Percentiles rank a stretch among this genome's conserved stretches.
phyloP scores from a whole-genome alignment of 2,113 vertebrate genomes.

The Zosterops lateralis region DNA sequence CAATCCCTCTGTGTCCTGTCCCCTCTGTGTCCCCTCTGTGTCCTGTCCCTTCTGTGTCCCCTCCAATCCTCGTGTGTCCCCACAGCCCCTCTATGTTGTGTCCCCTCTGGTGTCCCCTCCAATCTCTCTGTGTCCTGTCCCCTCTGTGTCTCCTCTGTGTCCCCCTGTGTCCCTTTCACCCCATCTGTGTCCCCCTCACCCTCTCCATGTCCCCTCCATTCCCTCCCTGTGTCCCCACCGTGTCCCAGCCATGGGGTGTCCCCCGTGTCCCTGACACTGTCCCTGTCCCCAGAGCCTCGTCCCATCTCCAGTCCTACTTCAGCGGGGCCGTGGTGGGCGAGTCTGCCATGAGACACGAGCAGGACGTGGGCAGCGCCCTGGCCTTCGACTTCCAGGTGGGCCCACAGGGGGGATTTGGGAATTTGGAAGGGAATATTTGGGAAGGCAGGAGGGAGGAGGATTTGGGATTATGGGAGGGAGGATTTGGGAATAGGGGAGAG shows the following conservation, averaged over 20 bases:
- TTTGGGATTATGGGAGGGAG: background rate
- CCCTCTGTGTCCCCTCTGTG: too few relatives aligned
- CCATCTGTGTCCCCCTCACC: background rate
- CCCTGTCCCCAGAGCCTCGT: constrained; percentile 15
- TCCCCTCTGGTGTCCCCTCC: too few relatives aligned
- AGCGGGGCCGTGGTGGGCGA: constrained; percentile 88
- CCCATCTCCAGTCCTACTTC: constrained; percentile 78
- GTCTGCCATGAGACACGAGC: constrained; percentile 84
- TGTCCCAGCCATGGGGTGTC: background rate
- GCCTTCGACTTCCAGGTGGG: constrained; percentile 85
- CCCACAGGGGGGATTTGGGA: background rate
- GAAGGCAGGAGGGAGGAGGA: background rate
- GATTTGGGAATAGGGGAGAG: too few relatives aligned
- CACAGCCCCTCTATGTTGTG: too few relatives aligned
- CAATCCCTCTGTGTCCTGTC: too few relatives aligned
- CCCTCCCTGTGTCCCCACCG: background rate
- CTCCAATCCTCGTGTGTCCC: too few relatives aligned
- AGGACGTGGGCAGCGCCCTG: constrained; percentile 89
- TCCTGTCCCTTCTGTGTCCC: too few relatives aligned
- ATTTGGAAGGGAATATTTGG: background rate
- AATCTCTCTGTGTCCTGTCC: too few relatives aligned
- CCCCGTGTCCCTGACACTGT: background rate
- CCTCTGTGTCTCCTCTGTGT: too few relatives aligned
- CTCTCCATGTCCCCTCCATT: background rate
- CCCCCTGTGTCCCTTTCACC: background rate